These are phyloP conservation scores for Dasypus novemcinctus DNA, from an alignment of 2,113 vertebrate genomes.

Conservation along the genomic window DNA sequence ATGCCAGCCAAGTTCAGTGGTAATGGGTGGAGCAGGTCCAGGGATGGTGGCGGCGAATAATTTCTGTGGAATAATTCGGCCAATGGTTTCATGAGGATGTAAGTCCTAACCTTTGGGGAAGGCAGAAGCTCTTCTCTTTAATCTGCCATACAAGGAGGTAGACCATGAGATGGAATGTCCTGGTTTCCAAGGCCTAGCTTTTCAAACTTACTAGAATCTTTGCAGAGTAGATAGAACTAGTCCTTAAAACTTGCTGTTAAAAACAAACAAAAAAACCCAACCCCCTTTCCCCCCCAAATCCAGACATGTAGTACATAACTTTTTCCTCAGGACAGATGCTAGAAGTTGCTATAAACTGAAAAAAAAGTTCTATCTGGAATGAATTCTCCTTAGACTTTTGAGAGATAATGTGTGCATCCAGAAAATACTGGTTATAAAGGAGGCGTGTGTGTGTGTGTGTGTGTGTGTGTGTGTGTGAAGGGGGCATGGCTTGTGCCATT, in stretches of 20 bases:
- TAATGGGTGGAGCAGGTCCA: background rate
- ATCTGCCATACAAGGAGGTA: background rate
- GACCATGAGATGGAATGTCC: background rate
- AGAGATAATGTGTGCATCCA: background rate
- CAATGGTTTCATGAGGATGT: background rate
- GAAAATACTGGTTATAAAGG: constrained; percentile 11
- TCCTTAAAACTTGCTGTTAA: background rate
- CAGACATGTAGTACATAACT: background rate
- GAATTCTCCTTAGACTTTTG: background rate
- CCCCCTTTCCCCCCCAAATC: background rate
- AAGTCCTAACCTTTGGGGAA: background rate
- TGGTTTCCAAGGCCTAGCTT: background rate
- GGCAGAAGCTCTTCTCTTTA: background rate
- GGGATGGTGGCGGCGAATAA: too few species aligned
- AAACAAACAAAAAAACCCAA: background rate
- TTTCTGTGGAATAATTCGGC: background rate
- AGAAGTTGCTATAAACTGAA: background rate
- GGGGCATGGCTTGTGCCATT: background rate
- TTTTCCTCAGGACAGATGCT: background rate
- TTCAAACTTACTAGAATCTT: background rate
- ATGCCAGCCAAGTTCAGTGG: background rate
- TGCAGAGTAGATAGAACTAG: background rate
- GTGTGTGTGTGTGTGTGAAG: background rate
- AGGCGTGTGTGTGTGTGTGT: background rate
- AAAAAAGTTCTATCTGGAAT: background rate